Conservation (phyloP, 2,113 vertebrate species). For the Thunnus maccoyii region DNA sequence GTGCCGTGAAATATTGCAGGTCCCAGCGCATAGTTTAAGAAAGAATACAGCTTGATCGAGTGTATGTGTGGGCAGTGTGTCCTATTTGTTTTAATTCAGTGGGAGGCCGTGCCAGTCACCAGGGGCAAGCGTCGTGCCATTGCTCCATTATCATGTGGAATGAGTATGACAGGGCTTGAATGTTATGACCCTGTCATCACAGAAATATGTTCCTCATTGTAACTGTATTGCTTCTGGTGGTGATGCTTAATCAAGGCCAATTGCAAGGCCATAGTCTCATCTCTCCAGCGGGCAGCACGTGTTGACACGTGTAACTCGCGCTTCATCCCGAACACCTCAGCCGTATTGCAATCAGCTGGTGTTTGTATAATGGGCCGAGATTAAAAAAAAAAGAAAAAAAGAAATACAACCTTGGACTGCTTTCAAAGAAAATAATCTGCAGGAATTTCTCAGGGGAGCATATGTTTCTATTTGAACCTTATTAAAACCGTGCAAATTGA, state of each 20-base stretch:
- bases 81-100: conserved; percentile 50
- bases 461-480: conserved; percentile 43
- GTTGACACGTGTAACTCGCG: conserved; percentile 38
- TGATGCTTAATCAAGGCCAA: conserved; percentile 63
- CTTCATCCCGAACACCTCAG: conserved; percentile 33
- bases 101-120: conserved; percentile 46
- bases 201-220: conserved; percentile 54
- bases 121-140: conserved; percentile 5
- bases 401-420: conserved; percentile 32
- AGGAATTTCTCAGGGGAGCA: conserved; percentile 30
- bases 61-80: conserved; percentile 36
- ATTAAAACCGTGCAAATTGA: conserved; percentile 56
- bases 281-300: background rate
- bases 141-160: conserved; percentile 36
- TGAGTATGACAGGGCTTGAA: conserved; percentile 12
- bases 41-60: conserved; percentile 8
- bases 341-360: conserved; percentile 32
- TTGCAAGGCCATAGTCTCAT: conserved; percentile 41
- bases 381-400: background rate
- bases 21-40: conserved; percentile 48
- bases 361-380: conserved; percentile 23
- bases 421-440: conserved; percentile 38
- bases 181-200: conserved; percentile 39
- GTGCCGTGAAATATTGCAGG: conserved; percentile 57
- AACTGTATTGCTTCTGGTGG: conserved; percentile 35